Evolutionary conservation across 2,888 invertebrate genomes (phyloP).

Genomic region (Pasiphila rectangulata): DNA sequence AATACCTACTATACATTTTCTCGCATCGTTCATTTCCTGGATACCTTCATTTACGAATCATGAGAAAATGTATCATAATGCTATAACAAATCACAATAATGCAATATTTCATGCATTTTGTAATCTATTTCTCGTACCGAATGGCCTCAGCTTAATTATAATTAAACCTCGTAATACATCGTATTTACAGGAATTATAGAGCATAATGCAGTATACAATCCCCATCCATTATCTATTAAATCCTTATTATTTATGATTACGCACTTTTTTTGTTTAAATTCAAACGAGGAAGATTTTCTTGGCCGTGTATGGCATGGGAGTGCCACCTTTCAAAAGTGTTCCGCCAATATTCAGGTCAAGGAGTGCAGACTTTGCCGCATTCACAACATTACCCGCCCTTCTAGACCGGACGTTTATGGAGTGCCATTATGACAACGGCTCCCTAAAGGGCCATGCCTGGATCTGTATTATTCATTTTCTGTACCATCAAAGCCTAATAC

Average conservation of each 20-base stretch:
- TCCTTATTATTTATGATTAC: no score
- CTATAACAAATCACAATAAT: background rate
- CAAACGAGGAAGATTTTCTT: no score
- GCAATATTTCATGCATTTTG: background rate
- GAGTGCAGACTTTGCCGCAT: background rate
- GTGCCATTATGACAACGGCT: constrained; percentile 11
- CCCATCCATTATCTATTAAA: no score
- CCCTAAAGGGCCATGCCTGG: constrained; percentile 12
- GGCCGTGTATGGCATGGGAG: background rate
- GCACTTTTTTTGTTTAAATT: no score
- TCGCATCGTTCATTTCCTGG: background rate
- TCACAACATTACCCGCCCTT: constrained; percentile 13
- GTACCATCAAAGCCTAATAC: constrained; percentile 9
- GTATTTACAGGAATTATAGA: no score
- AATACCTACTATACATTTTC: background rate
- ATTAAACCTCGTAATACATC: no score
- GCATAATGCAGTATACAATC: no score
- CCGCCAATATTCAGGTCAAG: constrained; percentile 24
- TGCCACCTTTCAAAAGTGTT: constrained; percentile 8
- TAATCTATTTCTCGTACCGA: background rate
- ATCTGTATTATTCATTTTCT: constrained; percentile 4
- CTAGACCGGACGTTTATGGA: constrained; percentile 5
- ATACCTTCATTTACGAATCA: background rate
- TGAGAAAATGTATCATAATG: background rate
- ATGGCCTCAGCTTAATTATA: no score